Evolutionary conservation across 2,888 invertebrate species (phyloP).

Genomic region (Machimus rusticus): DNA sequence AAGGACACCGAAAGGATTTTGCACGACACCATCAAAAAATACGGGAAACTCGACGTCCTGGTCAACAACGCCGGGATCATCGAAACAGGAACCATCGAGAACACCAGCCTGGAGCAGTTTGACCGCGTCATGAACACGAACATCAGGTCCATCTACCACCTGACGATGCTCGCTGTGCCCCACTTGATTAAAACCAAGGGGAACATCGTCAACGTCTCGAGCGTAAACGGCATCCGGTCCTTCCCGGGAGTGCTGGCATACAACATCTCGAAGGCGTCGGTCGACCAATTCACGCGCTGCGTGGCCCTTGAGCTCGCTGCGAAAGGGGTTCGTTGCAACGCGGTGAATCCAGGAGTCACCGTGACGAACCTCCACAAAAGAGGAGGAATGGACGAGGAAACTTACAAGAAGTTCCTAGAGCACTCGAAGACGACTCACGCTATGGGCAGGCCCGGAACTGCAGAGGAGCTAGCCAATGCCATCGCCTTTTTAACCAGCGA

Average conservation of each 20-base stretch:
- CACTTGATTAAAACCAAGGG: slow-evolving; percentile 84
- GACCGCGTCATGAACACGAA: slow-evolving; percentile 91
- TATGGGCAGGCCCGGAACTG: slow-evolving; percentile 83
- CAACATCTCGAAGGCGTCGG: slow-evolving; percentile 89
- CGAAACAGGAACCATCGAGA: slow-evolving; percentile 84
- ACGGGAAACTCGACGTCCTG: slow-evolving; percentile 80
- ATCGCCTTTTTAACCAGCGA: slow-evolving; percentile 93
- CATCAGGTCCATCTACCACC: slow-evolving; percentile 79
- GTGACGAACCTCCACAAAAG: slow-evolving; percentile 86
- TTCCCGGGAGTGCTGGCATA: slow-evolving; percentile 92
- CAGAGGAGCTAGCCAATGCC: slow-evolving; percentile 86
- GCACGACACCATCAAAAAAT: slow-evolving; percentile 75
- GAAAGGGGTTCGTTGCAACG: slow-evolving; percentile 87
- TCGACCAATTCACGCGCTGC: slow-evolving; percentile 95
- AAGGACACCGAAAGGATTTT: slow-evolving; percentile 75
- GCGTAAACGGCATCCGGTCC: slow-evolving; percentile 89
- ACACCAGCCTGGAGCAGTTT: slow-evolving; percentile 83
- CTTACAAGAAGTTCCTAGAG: slow-evolving; percentile 85
- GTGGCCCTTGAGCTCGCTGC: slow-evolving; percentile 85
- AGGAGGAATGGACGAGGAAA: slow-evolving; percentile 83
- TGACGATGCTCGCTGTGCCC: slow-evolving; percentile 89
- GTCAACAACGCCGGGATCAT: slow-evolving; percentile 91
- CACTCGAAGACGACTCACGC: slow-evolving; percentile 89
- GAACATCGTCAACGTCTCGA: slow-evolving; percentile 95
- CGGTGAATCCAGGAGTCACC: slow-evolving; percentile 90